Evolutionary conservation across 2,888 invertebrate genomes (phyloP).

Genomic region (Liopterus haemorrhoidalis): DNA sequence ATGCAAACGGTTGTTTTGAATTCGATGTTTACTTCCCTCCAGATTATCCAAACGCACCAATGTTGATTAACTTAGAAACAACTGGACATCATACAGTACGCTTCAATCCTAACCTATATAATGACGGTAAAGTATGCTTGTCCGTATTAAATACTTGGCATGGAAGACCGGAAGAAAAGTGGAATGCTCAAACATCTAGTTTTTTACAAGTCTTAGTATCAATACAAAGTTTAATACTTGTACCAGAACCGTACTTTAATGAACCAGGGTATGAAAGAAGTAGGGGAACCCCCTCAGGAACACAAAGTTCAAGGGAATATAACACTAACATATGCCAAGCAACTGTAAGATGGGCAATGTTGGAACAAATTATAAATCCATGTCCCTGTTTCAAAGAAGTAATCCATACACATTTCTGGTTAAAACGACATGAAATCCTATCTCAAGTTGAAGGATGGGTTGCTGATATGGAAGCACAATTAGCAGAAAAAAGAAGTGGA

Average conservation of each 20-base stretch:
- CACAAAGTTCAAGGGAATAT: conserved; percentile 86
- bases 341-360: conserved; percentile 93
- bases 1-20: conserved; percentile 87
- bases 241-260: conserved; percentile 91
- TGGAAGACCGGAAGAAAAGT: conserved; percentile 92
- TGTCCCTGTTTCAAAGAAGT: conserved; percentile 91
- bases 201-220: conserved; percentile 90
- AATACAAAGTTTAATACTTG: conserved; percentile 86
- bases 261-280: conserved; percentile 91
- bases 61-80: conserved; percentile 86
- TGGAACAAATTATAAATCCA: conserved; percentile 85
- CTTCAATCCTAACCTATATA: conserved; percentile 90
- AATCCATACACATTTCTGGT: conserved; percentile 89
- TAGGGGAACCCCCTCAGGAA: conserved; percentile 81
- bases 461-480: conserved; percentile 74
- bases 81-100: conserved; percentile 83
- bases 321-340: conserved; percentile 94
- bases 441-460: conserved; percentile 88
- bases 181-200: conserved; percentile 93
- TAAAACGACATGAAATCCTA: conserved; percentile 85
- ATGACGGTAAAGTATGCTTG: conserved; percentile 92
- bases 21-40: conserved; percentile 88
- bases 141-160: conserved; percentile 96
- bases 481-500: conserved; percentile 70
- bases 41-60: conserved; percentile 63